These are phyloP conservation scores for Lordiphosa mommai DNA, from an alignment of 1,140 invertebrate genomes.

Conservation along the genomic window DNA sequence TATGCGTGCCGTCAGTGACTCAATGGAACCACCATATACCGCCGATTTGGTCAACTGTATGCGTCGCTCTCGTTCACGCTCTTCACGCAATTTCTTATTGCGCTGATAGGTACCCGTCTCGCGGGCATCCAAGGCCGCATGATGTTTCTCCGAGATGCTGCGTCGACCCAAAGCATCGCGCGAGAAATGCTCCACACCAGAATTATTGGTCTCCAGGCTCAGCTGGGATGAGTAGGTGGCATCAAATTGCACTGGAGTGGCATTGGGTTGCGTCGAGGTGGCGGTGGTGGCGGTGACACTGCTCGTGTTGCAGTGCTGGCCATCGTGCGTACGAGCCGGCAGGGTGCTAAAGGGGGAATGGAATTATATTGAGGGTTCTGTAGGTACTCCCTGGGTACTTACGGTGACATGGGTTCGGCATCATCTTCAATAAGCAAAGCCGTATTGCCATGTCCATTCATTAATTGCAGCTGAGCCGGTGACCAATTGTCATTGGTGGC, in stretches of 20 bases:
- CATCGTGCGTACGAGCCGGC: conserved; percentile 67
- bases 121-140: conserved; percentile 96
- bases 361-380: too few species aligned
- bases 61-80: conserved; percentile 81
- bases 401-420: conserved; percentile 78
- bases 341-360: conserved; percentile 38
- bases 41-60: conserved; percentile 72
- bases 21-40: conserved; percentile 80
- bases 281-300: conserved; percentile 49
- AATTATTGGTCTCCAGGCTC: conserved; percentile 86
- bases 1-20: conserved; percentile 80
- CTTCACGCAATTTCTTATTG: conserved; percentile 91
- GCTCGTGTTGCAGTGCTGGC: conserved; percentile 61
- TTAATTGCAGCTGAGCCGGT: conserved; percentile 59
- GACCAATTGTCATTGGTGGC: conserved; percentile 82
- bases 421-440: conserved; percentile 87
- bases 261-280: conserved; percentile 31
- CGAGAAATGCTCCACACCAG: conserved; percentile 85
- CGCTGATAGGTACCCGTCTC: conserved; percentile 96
- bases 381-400: too few species aligned
- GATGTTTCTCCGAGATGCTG: conserved; percentile 98
- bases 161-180: conserved; percentile 96
- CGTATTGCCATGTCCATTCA: conserved; percentile 64
- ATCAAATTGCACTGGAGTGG: conserved; percentile 78
- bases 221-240: conserved; percentile 89